Evolutionary conservation across 2,888 invertebrate species (phyloP).

Genomic region (Colostygia pectinataria): DNA sequence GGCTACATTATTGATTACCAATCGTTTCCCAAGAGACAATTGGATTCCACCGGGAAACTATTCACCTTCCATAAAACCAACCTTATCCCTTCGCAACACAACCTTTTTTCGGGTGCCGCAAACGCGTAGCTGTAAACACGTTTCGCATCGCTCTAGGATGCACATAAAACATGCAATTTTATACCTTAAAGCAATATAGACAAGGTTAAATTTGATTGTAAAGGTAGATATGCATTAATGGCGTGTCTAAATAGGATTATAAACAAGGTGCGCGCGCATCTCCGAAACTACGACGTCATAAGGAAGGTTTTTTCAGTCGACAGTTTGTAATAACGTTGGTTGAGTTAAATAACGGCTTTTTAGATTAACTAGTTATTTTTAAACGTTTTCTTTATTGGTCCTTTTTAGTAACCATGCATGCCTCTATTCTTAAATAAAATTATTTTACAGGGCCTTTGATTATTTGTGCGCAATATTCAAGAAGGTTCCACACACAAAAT

Average conservation of each 20-base stretch:
- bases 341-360: too few species aligned
- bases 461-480: too few species aligned
- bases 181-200: slow-evolving; percentile 4
- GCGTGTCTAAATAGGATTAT: slow-evolving; percentile 68
- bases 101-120: not conserved
- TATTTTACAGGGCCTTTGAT: too few species aligned
- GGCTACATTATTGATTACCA: slow-evolving; percentile 18
- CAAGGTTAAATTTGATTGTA: slow-evolving; percentile 16
- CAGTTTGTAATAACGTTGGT: slow-evolving; percentile 13
- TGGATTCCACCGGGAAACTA: slow-evolving; percentile 22
- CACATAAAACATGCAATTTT: slow-evolving; percentile 5
- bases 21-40: slow-evolving; percentile 3
- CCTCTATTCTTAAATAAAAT: too few species aligned
- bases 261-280: slow-evolving; percentile 77
- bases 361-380: too few species aligned
- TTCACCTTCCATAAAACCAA: slow-evolving; percentile 6
- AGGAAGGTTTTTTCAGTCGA: slow-evolving; percentile 49
- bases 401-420: too few species aligned
- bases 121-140: not conserved
- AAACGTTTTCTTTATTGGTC: too few species aligned
- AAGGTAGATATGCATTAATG: slow-evolving; percentile 34
- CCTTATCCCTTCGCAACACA: slow-evolving; percentile 8
- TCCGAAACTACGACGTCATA: slow-evolving; percentile 48
- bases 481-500: not conserved
- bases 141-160: not conserved